Conservation (phyloP, 2,797 vertebrate species). For the Euphonia xanthogaster region DNA sequence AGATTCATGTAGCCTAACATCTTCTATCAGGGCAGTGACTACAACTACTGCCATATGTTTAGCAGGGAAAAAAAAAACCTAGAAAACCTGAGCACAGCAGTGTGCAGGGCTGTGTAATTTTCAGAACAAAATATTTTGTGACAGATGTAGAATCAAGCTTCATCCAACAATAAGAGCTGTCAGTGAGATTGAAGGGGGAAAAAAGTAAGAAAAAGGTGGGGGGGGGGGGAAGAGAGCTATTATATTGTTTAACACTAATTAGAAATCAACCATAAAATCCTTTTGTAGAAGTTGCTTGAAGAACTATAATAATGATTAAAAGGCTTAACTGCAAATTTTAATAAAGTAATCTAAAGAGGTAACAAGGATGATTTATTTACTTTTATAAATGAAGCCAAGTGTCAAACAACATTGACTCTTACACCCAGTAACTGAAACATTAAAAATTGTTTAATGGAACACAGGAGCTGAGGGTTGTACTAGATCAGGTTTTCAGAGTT, state of each 20-base stretch:
- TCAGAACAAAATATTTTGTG: background rate
- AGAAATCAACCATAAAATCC: background rate
- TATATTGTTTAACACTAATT: background rate
- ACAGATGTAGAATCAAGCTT: background rate
- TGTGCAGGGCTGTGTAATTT: background rate
- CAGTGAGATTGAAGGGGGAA: accelerated
- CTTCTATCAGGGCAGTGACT: background rate
- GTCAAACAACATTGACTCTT: background rate
- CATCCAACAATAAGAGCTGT: background rate
- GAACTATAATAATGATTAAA: background rate
- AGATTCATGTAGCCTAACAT: background rate
- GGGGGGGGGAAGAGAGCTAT: accelerated
- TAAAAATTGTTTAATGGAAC: background rate
- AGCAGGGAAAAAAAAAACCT: background rate
- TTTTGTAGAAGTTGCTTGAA: background rate
- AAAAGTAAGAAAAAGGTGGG: background rate
- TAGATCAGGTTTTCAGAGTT: background rate
- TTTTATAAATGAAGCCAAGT: background rate
- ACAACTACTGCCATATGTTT: background rate
- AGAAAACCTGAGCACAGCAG: background rate
- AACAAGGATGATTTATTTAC: background rate
- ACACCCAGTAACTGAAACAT: background rate
- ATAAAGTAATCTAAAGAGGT: background rate
- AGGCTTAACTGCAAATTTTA: background rate
- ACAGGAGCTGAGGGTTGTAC: background rate